Base-by-base conservation (phyloP, 2,113 vertebrate species). In the Pica pica region DNA sequence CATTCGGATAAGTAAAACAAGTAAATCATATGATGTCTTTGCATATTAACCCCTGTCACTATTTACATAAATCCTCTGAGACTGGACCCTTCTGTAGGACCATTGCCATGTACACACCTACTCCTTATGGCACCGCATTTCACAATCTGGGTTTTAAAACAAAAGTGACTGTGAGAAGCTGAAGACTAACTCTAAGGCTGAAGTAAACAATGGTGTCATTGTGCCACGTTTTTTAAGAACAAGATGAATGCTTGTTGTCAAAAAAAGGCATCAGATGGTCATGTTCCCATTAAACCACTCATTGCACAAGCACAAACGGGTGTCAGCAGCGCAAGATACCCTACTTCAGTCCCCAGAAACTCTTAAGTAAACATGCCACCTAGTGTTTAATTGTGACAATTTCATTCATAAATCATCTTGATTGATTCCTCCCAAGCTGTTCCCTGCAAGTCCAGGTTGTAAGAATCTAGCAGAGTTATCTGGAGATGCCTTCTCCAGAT, bases 321-420 rank as follows among this genome's bases (percentile, higher is more conserved):
- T 57, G 61, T 41, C 80, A 76, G 80, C 37, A 57, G 52, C 0
- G 0, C 30, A 52, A 80, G 13, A 67, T 18, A 68, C 61, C 53
- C 85, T 49, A 68, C 56, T 15, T 50, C 61, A 80, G 78, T 52
- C n/a, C n/a, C 78, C 70, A 47, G 93, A 86, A 97, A 97, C 82
- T 93, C 92, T 79, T 78, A 92, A 91, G 90, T 95, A 90, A 97
- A 92, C 53, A 93, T 97, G 97, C 96, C 96, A 96, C 90, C 97
- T 97, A 97, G 95, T 96, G 97, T 91, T 94, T 84, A 94, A 95
- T 80, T 91, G 44, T 33, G 49, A 95, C 79, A 96, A 87, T 56
- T 95, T 93, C 90, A 93, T 69, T 90, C 69, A 84, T 87, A 92
- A 96, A 88, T 95, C 87, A 92, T 30, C 68, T 35, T 49, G 28